Evolutionary conservation across 1,140 invertebrate species (phyloP).

Genomic region (Reticulitermes speratus): DNA sequence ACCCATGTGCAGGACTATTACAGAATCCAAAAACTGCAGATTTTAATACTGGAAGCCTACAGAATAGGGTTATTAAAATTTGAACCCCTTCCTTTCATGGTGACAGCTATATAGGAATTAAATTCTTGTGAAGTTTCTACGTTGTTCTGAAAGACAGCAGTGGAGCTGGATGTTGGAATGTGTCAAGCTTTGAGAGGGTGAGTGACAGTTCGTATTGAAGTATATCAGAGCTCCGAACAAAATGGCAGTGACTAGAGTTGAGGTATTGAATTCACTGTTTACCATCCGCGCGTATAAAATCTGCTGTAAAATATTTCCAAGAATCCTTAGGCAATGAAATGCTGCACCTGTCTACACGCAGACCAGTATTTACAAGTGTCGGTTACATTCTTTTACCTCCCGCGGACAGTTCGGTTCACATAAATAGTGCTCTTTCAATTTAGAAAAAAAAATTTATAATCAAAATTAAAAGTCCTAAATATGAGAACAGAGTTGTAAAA

Average conservation of each 20-base stretch:
- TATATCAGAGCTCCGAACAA: background rate
- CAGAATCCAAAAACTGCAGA: background rate
- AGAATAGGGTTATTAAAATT: background rate
- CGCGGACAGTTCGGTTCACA: too few relatives aligned
- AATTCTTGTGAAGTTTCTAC: background rate
- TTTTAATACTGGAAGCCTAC: background rate
- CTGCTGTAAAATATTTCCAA: background rate
- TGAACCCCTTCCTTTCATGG: background rate
- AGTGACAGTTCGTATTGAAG: too few relatives aligned
- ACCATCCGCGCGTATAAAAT: background rate
- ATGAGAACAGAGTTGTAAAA: too few relatives aligned
- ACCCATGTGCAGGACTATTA: background rate
- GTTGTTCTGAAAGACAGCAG: background rate
- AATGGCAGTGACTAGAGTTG: background rate
- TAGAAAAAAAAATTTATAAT: too few relatives aligned
- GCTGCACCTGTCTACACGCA: too few relatives aligned
- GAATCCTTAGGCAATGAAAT: too few relatives aligned
- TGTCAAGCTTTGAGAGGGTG: too few relatives aligned
- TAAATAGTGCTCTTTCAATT: too few relatives aligned
- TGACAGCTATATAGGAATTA: background rate
- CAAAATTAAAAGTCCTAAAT: too few relatives aligned
- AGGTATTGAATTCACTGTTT: background rate
- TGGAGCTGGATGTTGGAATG: background rate
- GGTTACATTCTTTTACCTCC: too few relatives aligned
- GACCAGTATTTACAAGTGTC: too few relatives aligned